Percentiles rank a stretch among this genome's conserved stretches.
Evolutionary conservation across 1,140 invertebrate species (phyloP).

Genomic region (Scaptodrosophila lebanonensis): DNA sequence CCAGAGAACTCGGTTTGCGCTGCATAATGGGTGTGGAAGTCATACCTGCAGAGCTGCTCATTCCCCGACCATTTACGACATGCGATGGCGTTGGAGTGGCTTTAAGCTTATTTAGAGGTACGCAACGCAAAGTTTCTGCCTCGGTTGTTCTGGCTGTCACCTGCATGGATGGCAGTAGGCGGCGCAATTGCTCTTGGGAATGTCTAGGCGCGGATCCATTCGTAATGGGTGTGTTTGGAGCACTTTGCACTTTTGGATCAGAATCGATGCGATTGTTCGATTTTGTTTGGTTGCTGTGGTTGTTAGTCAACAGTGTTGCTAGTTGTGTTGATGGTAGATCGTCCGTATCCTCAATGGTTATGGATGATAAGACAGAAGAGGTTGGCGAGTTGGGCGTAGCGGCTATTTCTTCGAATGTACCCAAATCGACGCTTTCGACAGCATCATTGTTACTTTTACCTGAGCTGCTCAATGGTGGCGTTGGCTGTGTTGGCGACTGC

Average conservation of each 20-base stretch:
- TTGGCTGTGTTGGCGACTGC: neutral
- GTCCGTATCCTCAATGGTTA: slow-evolving; percentile 7
- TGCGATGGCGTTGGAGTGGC: slow-evolving; percentile 4
- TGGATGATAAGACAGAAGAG: neutral
- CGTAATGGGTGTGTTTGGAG: neutral
- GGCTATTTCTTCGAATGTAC: slow-evolving; percentile 2
- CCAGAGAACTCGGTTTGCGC: neutral
- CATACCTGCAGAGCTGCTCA: neutral
- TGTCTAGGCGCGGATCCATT: slow-evolving; percentile 8
- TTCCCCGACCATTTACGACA: neutral
- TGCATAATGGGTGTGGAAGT: neutral
- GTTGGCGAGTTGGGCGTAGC: neutral
- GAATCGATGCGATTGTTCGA: too few species aligned
- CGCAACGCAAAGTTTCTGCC: slow-evolving; percentile 36
- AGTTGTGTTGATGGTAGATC: neutral
- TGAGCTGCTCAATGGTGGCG: too few species aligned
- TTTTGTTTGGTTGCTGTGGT: neutral
- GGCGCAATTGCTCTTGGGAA: slow-evolving; percentile 11
- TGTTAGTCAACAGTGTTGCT: neutral
- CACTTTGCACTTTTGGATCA: too few species aligned
- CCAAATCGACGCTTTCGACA: neutral
- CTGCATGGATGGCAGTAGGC: slow-evolving; percentile 18
- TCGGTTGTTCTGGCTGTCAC: slow-evolving; percentile 4
- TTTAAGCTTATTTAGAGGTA: slow-evolving; percentile 49
- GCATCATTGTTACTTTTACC: too few species aligned